Evolutionary conservation across 92 coral and sea anemone species (phyloP).

Genomic region (Phenganax stokvisi): DNA sequence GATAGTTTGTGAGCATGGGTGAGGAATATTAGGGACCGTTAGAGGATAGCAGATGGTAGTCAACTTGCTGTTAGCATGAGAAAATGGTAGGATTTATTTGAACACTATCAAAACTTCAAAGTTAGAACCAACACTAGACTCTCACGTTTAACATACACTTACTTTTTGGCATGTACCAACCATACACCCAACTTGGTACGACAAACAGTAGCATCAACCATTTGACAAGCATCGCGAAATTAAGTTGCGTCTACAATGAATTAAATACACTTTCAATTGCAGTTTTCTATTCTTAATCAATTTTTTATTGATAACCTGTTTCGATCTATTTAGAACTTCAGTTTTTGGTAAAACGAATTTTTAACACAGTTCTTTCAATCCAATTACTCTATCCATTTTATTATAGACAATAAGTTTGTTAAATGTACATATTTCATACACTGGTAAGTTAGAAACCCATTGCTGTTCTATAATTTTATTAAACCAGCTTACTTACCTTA

Average conservation of each 20-base stretch:
- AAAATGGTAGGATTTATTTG: too few relatives aligned
- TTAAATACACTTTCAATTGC: neutral
- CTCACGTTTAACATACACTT: neutral
- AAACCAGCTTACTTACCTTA: too few relatives aligned
- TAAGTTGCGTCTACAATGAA: neutral
- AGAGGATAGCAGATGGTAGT: too few relatives aligned
- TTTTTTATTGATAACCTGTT: neutral
- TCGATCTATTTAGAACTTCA: neutral
- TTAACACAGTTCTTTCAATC: neutral
- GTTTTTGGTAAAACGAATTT: neutral
- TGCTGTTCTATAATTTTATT: neutral
- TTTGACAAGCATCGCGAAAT: neutral
- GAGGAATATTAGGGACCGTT: neutral
- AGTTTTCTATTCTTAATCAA: neutral
- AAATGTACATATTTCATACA: neutral
- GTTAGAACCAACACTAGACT: too few relatives aligned
- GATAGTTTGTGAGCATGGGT: neutral
- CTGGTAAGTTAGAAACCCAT: neutral
- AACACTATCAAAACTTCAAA: too few relatives aligned
- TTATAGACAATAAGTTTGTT: neutral
- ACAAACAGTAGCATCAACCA: neutral
- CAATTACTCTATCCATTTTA: neutral
- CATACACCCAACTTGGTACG: neutral
- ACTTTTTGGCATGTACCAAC: conserved; percentile 1
- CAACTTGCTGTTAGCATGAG: too few relatives aligned